phyloP scores from a whole-genome alignment of 2,113 vertebrate species.

The Albula glossodonta region DNA sequence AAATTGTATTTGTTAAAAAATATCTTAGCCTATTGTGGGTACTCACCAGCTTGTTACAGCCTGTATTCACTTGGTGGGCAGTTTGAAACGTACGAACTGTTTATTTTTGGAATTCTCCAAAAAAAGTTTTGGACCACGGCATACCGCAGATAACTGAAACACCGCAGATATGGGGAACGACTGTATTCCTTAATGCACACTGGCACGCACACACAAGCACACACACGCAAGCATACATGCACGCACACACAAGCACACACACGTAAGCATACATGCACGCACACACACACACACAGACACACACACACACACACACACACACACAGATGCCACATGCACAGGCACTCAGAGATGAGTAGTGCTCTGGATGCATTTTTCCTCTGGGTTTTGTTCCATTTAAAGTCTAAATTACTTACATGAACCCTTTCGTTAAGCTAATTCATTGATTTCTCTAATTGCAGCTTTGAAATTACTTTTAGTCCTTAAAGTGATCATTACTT shows the following conservation, averaged over 20 bases:
- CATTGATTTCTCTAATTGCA: slow-evolving; percentile 31
- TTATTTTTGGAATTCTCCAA: too few species aligned
- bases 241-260: neutral
- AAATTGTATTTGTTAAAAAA: too few species aligned
- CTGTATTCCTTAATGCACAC: too few species aligned
- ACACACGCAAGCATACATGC: neutral
- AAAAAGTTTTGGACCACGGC: too few species aligned
- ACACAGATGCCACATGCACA: slow-evolving; percentile 1
- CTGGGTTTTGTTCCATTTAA: slow-evolving; percentile 20
- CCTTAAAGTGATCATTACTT: slow-evolving; percentile 14
- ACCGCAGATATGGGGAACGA: too few species aligned
- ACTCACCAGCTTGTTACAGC: too few species aligned
- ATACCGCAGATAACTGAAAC: too few species aligned
- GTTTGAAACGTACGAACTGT: too few species aligned
- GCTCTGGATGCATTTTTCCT: neutral
- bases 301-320: neutral
- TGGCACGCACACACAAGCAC: too few species aligned
- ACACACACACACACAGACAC: neutral
- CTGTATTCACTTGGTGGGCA: too few species aligned
- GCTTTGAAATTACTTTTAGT: slow-evolving; percentile 22
- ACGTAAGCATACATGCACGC: neutral
- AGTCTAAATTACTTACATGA: slow-evolving; percentile 20
- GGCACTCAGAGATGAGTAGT: neutral
- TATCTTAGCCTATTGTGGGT: too few species aligned
- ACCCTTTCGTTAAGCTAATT: slow-evolving; percentile 23